Percentiles rank a stretch among this genome's conserved stretches.
Evolutionary conservation across 64 coral and sea anemone genomes (phyloP).

Genomic region (Stichodactyla mertensii): DNA sequence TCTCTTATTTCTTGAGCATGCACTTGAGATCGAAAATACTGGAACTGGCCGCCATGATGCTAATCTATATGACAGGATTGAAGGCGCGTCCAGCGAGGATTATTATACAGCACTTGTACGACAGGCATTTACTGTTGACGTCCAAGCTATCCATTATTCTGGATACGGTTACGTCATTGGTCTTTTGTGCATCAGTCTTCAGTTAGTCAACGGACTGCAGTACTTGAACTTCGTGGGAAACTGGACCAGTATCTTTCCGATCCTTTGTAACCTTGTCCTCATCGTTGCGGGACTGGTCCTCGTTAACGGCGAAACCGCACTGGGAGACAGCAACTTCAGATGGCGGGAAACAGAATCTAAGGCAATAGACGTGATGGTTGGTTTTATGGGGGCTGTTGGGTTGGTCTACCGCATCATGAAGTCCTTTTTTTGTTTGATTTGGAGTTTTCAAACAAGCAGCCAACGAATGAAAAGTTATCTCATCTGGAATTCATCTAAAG

Average conservation of each 20-base stretch:
- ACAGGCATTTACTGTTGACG: conserved; percentile 16
- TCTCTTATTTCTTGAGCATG: conserved; percentile 69
- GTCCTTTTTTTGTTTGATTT: not conserved
- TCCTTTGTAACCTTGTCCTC: conserved; percentile 43
- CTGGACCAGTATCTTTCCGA: conserved; percentile 72
- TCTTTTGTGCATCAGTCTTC: conserved; percentile 34
- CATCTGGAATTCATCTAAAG: conserved; percentile 28
- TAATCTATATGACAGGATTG: not conserved
- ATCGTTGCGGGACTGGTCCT: conserved; percentile 45
- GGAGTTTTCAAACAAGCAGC: not conserved
- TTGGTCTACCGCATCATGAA: conserved; percentile 14
- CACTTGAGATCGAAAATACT: conserved; percentile 45
- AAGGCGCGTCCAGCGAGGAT: not conserved
- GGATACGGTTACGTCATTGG: conserved; percentile 75
- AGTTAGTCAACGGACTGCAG: conserved; percentile 65
- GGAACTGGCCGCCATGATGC: not conserved
- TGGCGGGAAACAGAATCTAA: not conserved
- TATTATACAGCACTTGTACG: not conserved
- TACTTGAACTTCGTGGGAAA: conserved; percentile 67
- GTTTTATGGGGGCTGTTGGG: conserved; percentile 19
- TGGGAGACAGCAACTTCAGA: not conserved
- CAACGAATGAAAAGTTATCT: not conserved
- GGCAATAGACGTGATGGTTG: not conserved
- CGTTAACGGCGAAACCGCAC: conserved; percentile 10
- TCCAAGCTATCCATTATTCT: conserved; percentile 47